phyloP scores from a whole-genome alignment of 2,888 invertebrate species.

The Aporophyla nigra region DNA sequence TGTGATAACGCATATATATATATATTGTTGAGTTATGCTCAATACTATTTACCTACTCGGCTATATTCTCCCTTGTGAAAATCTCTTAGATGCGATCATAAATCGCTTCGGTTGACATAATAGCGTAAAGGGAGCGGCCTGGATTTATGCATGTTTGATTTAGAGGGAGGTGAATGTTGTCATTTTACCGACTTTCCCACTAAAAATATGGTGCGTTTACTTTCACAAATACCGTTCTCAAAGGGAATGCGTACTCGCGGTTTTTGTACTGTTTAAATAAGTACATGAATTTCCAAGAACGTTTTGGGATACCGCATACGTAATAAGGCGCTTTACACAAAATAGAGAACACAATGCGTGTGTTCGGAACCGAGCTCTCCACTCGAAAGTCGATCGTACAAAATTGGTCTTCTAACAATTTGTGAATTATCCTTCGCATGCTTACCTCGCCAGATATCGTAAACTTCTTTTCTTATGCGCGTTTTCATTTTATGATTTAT shows the following conservation, averaged over 20 bases:
- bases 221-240: constrained; percentile 74
- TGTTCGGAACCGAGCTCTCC: constrained; percentile 60
- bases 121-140: constrained; percentile 87
- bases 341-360: constrained; percentile 59
- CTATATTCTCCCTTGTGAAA: constrained; percentile 84
- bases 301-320: constrained; percentile 63
- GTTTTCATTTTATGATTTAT: constrained; percentile 71
- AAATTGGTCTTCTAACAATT: constrained; percentile 72
- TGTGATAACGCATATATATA: constrained; percentile 69
- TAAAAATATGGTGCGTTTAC: constrained; percentile 76
- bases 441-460: constrained; percentile 69
- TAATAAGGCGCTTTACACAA: constrained; percentile 64
- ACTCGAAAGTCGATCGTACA: constrained; percentile 65
- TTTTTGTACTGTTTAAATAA: constrained; percentile 65
- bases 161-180: constrained; percentile 83
- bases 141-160: constrained; percentile 90
- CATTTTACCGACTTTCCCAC: constrained; percentile 76
- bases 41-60: constrained; percentile 82
- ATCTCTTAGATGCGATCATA: constrained; percentile 89
- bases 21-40: constrained; percentile 76
- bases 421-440: constrained; percentile 65
- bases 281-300: constrained; percentile 67
- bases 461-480: constrained; percentile 69
- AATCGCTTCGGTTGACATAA: constrained; percentile 90
- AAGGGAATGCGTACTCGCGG: constrained; percentile 61